These are phyloP conservation scores for Brachionus plicatilis DNA, from an alignment of 1,140 invertebrate species.

Conservation along the genomic window DNA sequence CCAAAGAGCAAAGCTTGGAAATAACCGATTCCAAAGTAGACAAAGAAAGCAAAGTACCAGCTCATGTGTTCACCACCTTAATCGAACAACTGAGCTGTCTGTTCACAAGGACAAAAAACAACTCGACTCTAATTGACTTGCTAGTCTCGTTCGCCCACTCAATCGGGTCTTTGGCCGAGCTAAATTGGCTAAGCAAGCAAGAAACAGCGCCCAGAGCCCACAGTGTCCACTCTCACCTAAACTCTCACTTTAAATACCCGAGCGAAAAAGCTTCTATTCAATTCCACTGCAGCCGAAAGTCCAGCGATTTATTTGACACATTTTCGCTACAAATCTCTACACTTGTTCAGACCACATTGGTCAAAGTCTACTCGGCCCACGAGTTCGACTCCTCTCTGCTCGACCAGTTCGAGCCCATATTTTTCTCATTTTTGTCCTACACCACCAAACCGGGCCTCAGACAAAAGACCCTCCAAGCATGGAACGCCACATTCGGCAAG, in stretches of 20 bases:
- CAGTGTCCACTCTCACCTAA: neutral
- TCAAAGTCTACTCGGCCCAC: neutral
- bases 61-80: neutral
- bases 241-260: neutral
- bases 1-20: neutral
- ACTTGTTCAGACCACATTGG: neutral
- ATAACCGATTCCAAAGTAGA: neutral
- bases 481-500: conserved; percentile 29
- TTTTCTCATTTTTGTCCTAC: conserved; percentile 1
- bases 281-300: neutral
- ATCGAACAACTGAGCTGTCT: conserved; percentile 7
- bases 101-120: neutral
- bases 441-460: neutral
- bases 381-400: conserved; percentile 17
- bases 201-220: neutral
- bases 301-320: conserved; percentile 5
- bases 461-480: conserved; percentile 35
- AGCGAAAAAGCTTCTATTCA: neutral
- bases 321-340: neutral
- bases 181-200: neutral
- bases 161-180: neutral
- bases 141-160: neutral
- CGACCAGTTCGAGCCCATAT: conserved; percentile 11
- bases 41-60: conserved; percentile 13
- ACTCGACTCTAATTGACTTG: neutral